A percentile compares a stretch with the other conserved stretches of the same genome.
phyloP scores from a whole-genome alignment of 1,140 invertebrate genomes.

The Prorops nasuta region DNA sequence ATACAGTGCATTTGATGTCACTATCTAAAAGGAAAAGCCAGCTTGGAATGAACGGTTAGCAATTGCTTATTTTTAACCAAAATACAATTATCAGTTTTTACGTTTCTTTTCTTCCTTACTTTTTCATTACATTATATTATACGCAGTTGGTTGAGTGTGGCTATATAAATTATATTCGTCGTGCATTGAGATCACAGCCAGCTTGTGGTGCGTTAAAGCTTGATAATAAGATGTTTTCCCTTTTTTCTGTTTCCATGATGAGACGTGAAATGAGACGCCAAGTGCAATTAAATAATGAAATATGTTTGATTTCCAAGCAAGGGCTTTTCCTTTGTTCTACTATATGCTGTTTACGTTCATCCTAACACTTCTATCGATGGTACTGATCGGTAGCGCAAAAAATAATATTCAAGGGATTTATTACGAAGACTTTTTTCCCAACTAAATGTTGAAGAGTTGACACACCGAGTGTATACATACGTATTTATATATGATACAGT shows the following conservation, averaged over 20 bases:
- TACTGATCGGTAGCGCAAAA: too few relatives aligned
- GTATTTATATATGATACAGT: too few relatives aligned
- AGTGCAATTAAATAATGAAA: background rate
- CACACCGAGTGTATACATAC: too few relatives aligned
- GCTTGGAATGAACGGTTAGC: conserved; percentile 36
- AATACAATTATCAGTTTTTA: background rate
- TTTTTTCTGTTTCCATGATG: too few relatives aligned
- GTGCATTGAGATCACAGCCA: conserved; percentile 24
- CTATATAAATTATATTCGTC: background rate
- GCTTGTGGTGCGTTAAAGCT: conserved; percentile 18
- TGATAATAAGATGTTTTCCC: too few relatives aligned
- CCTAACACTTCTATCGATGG: conserved; percentile 39
- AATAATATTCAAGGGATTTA: too few relatives aligned
- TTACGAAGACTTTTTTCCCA: too few relatives aligned
- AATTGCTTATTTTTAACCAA: conserved; percentile 7
- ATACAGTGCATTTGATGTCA: conserved; percentile 50
- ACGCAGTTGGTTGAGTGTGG: background rate
- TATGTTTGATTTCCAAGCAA: conserved; percentile 21
- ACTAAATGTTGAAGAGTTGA: too few relatives aligned
- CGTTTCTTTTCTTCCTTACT: conserved; percentile 4
- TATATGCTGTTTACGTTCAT: conserved; percentile 27
- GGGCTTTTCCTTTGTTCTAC: conserved; percentile 38
- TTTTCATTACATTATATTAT: conserved; percentile 18
- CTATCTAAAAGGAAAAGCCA: conserved; percentile 46
- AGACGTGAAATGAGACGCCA: background rate